phyloP scores from a whole-genome alignment of 2,888 invertebrate genomes.

The Saturnia pavonia region DNA sequence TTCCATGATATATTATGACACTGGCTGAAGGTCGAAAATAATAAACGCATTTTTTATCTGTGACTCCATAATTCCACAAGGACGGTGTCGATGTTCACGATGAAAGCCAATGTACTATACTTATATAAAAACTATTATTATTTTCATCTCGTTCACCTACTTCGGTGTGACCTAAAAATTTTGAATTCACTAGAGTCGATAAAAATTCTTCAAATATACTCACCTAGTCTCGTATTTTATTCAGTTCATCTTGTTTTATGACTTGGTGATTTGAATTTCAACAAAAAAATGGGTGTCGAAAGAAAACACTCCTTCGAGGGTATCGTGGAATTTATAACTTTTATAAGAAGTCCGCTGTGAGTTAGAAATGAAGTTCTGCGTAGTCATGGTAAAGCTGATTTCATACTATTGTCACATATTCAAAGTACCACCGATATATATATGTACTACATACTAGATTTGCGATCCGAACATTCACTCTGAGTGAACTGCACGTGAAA shows the following conservation, averaged over 20 bases:
- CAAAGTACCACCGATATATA: no score
- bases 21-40: neutral
- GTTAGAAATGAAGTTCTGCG: constrained; percentile 12
- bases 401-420: neutral
- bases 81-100: neutral
- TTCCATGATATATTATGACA: neutral
- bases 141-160: neutral
- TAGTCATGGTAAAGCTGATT: neutral
- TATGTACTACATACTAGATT: no score
- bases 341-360: constrained; percentile 4
- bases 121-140: neutral
- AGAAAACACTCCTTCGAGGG: constrained; percentile 28
- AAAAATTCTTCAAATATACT: neutral
- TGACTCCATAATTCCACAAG: neutral
- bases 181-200: neutral
- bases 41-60: neutral
- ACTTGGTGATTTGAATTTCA: constrained; percentile 39
- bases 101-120: neutral
- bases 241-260: constrained; percentile 33
- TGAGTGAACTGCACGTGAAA: no score
- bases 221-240: constrained; percentile 25
- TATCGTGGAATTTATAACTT: constrained; percentile 27
- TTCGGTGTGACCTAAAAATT: neutral
- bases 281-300: constrained; percentile 28
- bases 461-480: no score